Conservation (phyloP, 2,113 vertebrate species). For the Carlito syrichta region DNA sequence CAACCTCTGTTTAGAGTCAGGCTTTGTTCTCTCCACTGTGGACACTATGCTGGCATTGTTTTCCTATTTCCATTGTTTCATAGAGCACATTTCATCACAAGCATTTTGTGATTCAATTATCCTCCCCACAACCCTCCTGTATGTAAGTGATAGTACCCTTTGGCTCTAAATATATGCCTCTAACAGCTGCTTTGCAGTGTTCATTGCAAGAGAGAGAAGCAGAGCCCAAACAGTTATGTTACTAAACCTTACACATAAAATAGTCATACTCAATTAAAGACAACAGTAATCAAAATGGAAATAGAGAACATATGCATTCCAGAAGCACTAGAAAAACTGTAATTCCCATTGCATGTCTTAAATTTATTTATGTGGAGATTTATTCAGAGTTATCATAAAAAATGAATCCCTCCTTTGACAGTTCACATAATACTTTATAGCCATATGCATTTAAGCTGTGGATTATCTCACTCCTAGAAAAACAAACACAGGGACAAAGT, state of each 20-base stretch:
- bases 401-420: not conserved
- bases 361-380: not conserved
- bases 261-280: constrained; percentile 66
- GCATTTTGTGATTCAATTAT: constrained; percentile 58
- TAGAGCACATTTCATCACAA: constrained; percentile 37
- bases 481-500: not conserved
- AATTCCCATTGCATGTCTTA: constrained; percentile 28
- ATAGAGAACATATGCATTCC: constrained; percentile 23
- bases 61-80: constrained; percentile 43
- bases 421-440: not conserved
- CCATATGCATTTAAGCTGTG: not conserved
- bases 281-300: constrained; percentile 60
- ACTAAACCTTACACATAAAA: constrained; percentile 57
- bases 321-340: constrained; percentile 19
- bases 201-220: constrained; percentile 31
- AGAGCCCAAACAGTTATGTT: constrained; percentile 42
- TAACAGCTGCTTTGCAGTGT: constrained; percentile 27
- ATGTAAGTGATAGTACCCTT: constrained; percentile 38
- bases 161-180: constrained; percentile 49
- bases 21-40: constrained; percentile 48
- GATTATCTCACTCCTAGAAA: not conserved
- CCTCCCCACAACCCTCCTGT: not conserved
- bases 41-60: constrained; percentile 24
- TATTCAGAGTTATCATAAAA: constrained; percentile 25
- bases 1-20: not conserved